phyloP scores from a whole-genome alignment of 2,113 vertebrate genomes.

The Phoxinus phoxinus region DNA sequence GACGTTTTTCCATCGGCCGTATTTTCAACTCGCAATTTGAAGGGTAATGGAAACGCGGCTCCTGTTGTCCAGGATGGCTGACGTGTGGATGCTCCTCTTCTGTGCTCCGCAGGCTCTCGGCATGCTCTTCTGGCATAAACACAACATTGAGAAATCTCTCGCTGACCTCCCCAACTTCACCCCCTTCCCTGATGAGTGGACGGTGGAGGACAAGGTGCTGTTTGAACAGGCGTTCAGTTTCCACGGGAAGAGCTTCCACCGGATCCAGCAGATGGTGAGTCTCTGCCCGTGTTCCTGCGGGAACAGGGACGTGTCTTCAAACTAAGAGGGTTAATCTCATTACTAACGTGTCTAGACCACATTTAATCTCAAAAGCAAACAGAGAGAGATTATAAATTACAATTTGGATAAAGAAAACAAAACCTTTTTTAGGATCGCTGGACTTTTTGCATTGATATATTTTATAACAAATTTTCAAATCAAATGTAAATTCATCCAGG shows the following conservation, averaged over 20 bases:
- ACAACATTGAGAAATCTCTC: slow-evolving; percentile 97
- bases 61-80: no score
- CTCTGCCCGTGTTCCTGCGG: not conserved
- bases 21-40: no score
- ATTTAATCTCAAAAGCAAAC: not conserved
- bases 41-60: no score
- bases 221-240: slow-evolving; percentile 99
- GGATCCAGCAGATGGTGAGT: slow-evolving; percentile 98
- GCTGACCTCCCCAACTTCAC: slow-evolving; percentile 98
- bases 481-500: not conserved
- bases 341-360: not conserved
- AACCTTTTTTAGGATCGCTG: no score
- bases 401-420: no score
- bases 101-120: slow-evolving; percentile 87
- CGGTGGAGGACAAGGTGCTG: slow-evolving; percentile 96
- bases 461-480: no score
- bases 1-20: no score
- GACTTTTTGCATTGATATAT: no score
- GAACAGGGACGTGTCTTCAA: not conserved
- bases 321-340: not conserved
- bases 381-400: not conserved
- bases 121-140: slow-evolving; percentile 99
- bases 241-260: slow-evolving; percentile 98
- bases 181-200: slow-evolving; percentile 99
- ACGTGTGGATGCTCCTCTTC: not conserved